Conservation (phyloP, 2,888 invertebrate species). For the Danaus chrysippus region DNA sequence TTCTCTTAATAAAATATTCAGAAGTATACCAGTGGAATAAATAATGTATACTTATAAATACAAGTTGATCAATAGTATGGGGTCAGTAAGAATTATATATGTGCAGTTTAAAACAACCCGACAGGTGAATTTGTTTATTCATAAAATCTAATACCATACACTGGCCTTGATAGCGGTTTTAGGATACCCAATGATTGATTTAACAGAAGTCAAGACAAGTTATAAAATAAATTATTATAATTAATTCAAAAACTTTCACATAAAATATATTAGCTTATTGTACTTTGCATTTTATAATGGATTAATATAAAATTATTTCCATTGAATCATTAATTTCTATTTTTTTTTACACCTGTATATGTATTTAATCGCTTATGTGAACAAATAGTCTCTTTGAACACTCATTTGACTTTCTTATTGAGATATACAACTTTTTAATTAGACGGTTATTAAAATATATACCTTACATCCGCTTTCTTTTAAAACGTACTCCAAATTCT, state of each 20-base stretch:
- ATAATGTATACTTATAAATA: background rate
- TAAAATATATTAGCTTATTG: background rate
- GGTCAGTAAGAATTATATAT: background rate
- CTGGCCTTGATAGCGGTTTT: constrained; percentile 15
- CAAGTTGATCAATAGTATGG: background rate
- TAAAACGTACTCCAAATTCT: constrained; percentile 2
- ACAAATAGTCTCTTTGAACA: no score
- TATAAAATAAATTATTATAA: constrained; percentile 4
- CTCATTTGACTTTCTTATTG: background rate
- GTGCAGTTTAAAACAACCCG: background rate
- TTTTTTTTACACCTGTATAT: background rate
- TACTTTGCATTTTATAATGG: background rate
- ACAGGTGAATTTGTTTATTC: background rate
- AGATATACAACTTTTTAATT: constrained; percentile 1
- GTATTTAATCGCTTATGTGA: background rate
- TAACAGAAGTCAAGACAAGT: constrained; percentile 1
- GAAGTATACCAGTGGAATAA: background rate
- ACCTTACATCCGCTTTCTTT: constrained; percentile 1
- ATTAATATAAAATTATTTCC: background rate
- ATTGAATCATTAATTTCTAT: background rate
- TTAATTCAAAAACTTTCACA: constrained; percentile 5
- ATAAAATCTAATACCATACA: constrained; percentile 16
- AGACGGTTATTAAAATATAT: background rate
- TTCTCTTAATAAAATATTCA: background rate
- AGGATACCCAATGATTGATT: background rate